A percentile compares a stretch with the other conserved stretches of the same genome.
phyloP scores from a whole-genome alignment of 2,888 invertebrate species.

The Eristalinus sepulchralis region DNA sequence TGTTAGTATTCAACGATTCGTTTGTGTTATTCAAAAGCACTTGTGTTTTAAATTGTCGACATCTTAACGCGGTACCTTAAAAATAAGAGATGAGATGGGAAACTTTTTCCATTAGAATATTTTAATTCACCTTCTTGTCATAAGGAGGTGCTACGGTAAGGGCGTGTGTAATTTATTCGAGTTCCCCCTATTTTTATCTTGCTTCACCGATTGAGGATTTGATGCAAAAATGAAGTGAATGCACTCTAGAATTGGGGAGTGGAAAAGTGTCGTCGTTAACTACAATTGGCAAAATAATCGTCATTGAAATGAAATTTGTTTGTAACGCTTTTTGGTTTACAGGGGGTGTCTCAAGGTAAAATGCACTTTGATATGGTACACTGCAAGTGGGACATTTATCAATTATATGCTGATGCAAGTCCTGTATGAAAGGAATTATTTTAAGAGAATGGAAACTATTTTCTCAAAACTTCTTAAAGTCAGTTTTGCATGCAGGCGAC shows the following conservation, averaged over 20 bases:
- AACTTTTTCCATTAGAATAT: conserved; percentile 45
- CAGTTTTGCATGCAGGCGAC: too few relatives aligned
- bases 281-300: background rate
- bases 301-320: background rate
- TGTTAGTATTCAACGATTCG: conserved; percentile 1
- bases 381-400: too few relatives aligned
- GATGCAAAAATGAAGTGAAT: background rate
- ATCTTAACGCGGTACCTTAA: background rate
- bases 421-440: too few relatives aligned
- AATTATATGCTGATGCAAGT: too few relatives aligned
- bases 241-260: background rate
- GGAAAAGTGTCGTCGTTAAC: background rate
- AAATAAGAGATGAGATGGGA: conserved; percentile 31
- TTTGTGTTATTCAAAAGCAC: background rate
- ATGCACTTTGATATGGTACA: background rate
- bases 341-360: background rate
- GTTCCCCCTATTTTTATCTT: background rate
- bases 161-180: background rate
- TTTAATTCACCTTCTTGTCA: conserved; percentile 18
- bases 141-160: background rate
- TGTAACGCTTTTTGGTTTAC: background rate
- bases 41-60: conserved; percentile 15
- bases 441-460: too few relatives aligned
- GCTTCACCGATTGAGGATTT: background rate
- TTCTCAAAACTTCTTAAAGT: too few relatives aligned